A percentile compares a stretch with the other conserved stretches of the same genome.
Evolutionary conservation across 2,797 vertebrate species (phyloP).

Genomic region (Pelochelys cantorii): DNA sequence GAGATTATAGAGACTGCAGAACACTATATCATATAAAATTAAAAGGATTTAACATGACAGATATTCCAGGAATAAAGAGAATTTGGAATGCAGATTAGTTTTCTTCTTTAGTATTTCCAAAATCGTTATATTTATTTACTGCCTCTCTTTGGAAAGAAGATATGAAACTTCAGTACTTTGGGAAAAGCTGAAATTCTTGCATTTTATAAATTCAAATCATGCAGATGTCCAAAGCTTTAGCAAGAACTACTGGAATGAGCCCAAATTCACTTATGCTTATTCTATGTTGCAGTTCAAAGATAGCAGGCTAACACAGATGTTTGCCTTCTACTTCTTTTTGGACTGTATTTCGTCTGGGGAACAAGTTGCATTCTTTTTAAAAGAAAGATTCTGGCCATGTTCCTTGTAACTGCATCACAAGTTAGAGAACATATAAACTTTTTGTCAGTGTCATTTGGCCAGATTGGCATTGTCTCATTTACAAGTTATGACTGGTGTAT

Average conservation of each 20-base stretch:
- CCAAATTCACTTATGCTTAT: constrained; percentile 64
- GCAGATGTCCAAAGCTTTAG: constrained; percentile 76
- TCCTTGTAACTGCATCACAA: background rate
- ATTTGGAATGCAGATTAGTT: constrained; percentile 64
- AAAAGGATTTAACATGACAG: constrained; percentile 60
- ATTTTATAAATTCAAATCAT: constrained; percentile 75
- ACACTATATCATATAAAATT: constrained; percentile 69
- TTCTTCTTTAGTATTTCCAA: constrained; percentile 56
- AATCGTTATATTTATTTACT: constrained; percentile 68
- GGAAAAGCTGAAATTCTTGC: constrained; percentile 66
- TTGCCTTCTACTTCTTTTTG: constrained; percentile 48
- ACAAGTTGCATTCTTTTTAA: constrained; percentile 45
- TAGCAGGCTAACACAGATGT: constrained; percentile 59
- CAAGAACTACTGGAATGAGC: constrained; percentile 62
- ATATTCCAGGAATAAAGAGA: constrained; percentile 54
- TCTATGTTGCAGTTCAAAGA: constrained; percentile 69
- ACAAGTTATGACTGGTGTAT: background rate
- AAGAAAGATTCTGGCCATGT: background rate
- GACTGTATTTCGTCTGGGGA: constrained; percentile 61
- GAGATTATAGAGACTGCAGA: constrained; percentile 61
- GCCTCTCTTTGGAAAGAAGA: constrained; percentile 51
- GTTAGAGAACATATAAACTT: background rate
- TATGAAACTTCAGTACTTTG: constrained; percentile 68
- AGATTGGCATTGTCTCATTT: background rate
- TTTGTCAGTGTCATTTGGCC: background rate